Base-by-base conservation (phyloP, 1,140 invertebrate species). In the Amyelois transitella region DNA sequence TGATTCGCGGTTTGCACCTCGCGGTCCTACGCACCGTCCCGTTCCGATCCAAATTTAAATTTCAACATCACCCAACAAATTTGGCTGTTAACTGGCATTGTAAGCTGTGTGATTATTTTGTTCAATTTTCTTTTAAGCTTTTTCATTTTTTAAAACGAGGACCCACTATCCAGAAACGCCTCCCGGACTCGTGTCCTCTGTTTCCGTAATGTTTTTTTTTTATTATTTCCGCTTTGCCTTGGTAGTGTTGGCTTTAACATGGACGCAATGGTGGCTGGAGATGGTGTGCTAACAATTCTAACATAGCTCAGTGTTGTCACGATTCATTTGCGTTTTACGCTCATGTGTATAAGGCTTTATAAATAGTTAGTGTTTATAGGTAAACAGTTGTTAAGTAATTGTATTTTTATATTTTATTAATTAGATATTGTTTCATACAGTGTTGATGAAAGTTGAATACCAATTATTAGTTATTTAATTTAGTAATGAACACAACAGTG, bases 271-370 rank as follows among this genome's bases (percentile, higher is more conserved):
- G 78, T 78, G 73, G 81, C 77, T 88, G 79, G 82, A 75, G 72
- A 59, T 79, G 81, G 74, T 78, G 81, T 88, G 83, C 81, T 88
- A 88, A 88, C 85, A 85, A 61, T 79, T 85, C 82, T 88, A 88
- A 88, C 85, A 77, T 62, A 72, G 69, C 60, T 64, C 53, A 69
- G 59, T 62, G 53, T 76, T 69, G 65, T 77, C 64, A 25, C 65
- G 58, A 56, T 82, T 81, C 62, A 60, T 75, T 81, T 84, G 78
- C 81, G 64, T 67, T 62, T 84, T 75, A 60, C 55, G 75, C 76
- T 78, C 58, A 56, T 71, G 70, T 78, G 60, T 70, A 68, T 19
- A 63, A 64, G 54, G 69, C 69, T 75, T 72, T 64, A 53, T 67
- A 58, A 63, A 69, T 53, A 63, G 69, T 53, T 64, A 58, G 47